Evolutionary conservation across 2,888 invertebrate species (phyloP).

Genomic region (Yponomeuta plumbellus): DNA sequence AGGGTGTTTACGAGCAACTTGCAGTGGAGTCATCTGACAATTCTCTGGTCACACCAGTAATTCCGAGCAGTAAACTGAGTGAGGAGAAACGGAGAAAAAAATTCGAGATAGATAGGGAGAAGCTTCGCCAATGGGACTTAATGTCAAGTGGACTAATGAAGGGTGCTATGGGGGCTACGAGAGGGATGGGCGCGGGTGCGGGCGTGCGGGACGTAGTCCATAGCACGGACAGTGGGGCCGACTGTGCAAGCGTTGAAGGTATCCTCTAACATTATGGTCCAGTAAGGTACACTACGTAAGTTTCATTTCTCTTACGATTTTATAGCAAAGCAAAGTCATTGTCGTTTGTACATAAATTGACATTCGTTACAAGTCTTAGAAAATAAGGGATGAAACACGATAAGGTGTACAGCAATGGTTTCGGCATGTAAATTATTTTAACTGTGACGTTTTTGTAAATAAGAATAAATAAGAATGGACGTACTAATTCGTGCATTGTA

Average conservation of each 20-base stretch:
- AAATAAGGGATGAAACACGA: constrained; percentile 48
- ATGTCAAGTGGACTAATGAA: constrained; percentile 88
- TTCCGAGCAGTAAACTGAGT: constrained; percentile 25
- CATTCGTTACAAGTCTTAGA: constrained; percentile 27
- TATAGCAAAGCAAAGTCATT: constrained; percentile 66
- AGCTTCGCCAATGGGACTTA: constrained; percentile 91
- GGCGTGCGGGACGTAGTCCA: constrained; percentile 52
- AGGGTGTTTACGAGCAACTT: constrained; percentile 76
- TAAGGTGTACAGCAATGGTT: constrained; percentile 52
- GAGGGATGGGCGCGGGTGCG: constrained; percentile 49
- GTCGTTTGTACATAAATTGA: constrained; percentile 49
- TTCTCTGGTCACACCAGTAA: constrained; percentile 24
- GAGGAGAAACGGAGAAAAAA: constrained; percentile 51
- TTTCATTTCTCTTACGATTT: constrained; percentile 53
- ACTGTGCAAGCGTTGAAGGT: constrained; percentile 71
- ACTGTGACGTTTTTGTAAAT: constrained; percentile 30
- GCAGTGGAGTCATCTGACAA: constrained; percentile 54
- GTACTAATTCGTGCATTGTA: constrained; percentile 8
- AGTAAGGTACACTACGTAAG: constrained; percentile 69
- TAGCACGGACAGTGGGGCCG: constrained; percentile 63
- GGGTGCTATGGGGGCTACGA: constrained; percentile 55
- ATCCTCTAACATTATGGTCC: constrained; percentile 68
- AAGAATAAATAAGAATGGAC: constrained; percentile 14
- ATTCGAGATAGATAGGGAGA: constrained; percentile 87
- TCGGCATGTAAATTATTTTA: constrained; percentile 48